phyloP scores from a whole-genome alignment of 2,113 vertebrate species.

The Struthidea cinerea region DNA sequence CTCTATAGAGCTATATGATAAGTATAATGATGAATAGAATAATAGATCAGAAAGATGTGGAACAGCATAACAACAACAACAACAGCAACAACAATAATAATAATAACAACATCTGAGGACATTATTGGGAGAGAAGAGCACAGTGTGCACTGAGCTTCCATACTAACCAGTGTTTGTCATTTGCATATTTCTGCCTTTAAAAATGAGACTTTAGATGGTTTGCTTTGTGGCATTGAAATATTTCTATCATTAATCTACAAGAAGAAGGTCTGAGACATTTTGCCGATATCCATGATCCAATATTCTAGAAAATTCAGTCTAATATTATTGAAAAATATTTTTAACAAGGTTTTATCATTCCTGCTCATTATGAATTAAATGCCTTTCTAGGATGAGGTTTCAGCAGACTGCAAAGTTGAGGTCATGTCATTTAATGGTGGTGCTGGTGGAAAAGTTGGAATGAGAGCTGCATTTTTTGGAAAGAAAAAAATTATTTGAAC shows the following conservation, averaged over 20 bases:
- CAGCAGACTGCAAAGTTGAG: neutral
- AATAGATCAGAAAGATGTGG: neutral
- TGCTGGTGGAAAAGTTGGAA: neutral
- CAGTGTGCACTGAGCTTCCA: neutral
- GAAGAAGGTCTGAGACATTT: neutral
- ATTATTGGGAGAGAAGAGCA: neutral
- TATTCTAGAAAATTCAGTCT: neutral
- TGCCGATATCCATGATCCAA: accelerated
- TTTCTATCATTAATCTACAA: neutral
- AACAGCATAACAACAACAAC: neutral
- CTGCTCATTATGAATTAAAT: neutral
- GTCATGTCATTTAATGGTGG: neutral
- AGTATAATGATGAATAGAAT: neutral
- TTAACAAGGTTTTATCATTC: neutral
- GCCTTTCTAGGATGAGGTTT: neutral
- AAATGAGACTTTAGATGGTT: neutral
- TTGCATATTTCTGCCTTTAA: neutral
- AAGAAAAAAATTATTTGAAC: neutral
- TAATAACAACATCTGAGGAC: neutral
- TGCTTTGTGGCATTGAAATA: neutral
- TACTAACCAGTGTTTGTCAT: neutral
- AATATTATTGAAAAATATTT: neutral
- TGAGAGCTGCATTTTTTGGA: neutral
- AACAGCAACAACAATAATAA: neutral
- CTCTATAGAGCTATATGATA: neutral